Base-by-base conservation (phyloP, 2,888 invertebrate species). In the Stegana nigrithorax region DNA sequence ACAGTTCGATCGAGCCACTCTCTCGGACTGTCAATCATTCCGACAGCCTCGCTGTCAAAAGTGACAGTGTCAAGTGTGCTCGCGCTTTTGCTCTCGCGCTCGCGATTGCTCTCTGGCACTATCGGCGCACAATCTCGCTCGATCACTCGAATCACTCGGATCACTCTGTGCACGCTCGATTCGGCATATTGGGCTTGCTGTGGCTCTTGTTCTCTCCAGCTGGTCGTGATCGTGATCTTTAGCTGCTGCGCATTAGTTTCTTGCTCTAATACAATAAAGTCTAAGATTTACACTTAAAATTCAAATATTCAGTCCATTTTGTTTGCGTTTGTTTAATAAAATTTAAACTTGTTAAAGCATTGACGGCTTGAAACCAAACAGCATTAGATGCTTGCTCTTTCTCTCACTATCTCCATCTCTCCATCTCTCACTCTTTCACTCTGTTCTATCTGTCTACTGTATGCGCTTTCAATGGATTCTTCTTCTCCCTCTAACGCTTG, bases 271-370 rank as follows among this genome's bases (percentile, higher is more conserved):
- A 78, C 71, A 74, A 74, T 78, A 78, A 75, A 81, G 77, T 81
- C 82, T 82, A 82, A 71, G 75, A 81, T 82, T 79, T 82, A 81
- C 79, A 81, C 82, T 82, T 82, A 82, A 81, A 82, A 82, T 78
- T 82, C 79, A 79, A 82, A 78, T 77, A 82, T 81, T 82, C 82
- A 82, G 82, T 82, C 82, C 82, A 82, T 81, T 82, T 80, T 81
- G 80, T 81, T 82, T 82, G 81, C 82, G 78, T 81, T 81, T 69
- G 70, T 75, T 75, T 64, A 64, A 64, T 65, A 71, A 66, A 68
- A 67, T 71, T 70, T 72, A 73, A 71, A 73, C 67, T 72, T 80
- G 78, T 82, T 81, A 82, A 82, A 82, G 82, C 82, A 80, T 82
- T 80, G 73, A 80, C 72, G 73, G 77, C 81, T 76, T 70, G 75